phyloP scores from a whole-genome alignment of 2,797 vertebrate genomes.

The Chanos chanos region DNA sequence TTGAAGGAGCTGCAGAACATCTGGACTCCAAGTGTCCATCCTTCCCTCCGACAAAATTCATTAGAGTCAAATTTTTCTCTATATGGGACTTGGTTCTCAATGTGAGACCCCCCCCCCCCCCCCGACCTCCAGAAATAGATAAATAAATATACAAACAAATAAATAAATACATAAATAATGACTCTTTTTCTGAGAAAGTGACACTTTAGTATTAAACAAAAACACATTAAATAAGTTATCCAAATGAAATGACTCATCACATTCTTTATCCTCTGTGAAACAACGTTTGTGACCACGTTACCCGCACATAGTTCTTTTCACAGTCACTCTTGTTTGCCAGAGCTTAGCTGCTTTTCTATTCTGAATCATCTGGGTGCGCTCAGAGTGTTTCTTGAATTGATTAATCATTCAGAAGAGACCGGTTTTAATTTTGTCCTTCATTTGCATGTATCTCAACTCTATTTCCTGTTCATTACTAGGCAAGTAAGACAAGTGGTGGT shows the following conservation, averaged over 20 bases:
- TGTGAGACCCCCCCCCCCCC: neutral
- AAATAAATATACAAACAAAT: no score
- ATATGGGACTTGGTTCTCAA: slow-evolving; percentile 11
- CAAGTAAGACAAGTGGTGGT: slow-evolving; percentile 21
- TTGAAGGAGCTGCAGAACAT: slow-evolving; percentile 38
- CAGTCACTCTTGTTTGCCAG: neutral
- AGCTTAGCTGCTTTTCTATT: slow-evolving; percentile 13
- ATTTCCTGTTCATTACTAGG: slow-evolving; percentile 29
- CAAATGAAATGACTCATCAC: no score
- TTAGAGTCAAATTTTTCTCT: slow-evolving; percentile 38
- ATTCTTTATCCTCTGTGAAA: no score
- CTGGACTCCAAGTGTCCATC: slow-evolving; percentile 27
- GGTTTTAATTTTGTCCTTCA: slow-evolving; percentile 25
- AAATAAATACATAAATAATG: no score
- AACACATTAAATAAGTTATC: no score
- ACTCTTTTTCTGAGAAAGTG: no score
- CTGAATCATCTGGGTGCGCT: slow-evolving; percentile 8
- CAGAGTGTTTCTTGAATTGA: slow-evolving; percentile 8
- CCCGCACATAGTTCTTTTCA: slow-evolving; percentile 2
- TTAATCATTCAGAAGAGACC: slow-evolving; percentile 19
- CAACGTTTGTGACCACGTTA: no score
- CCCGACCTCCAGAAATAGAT: no score
- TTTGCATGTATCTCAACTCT: slow-evolving; percentile 12
- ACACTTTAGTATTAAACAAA: no score
- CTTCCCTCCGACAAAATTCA: slow-evolving; percentile 35